Conservation (phyloP, 2,888 invertebrate species). For the Perdita meconis region DNA sequence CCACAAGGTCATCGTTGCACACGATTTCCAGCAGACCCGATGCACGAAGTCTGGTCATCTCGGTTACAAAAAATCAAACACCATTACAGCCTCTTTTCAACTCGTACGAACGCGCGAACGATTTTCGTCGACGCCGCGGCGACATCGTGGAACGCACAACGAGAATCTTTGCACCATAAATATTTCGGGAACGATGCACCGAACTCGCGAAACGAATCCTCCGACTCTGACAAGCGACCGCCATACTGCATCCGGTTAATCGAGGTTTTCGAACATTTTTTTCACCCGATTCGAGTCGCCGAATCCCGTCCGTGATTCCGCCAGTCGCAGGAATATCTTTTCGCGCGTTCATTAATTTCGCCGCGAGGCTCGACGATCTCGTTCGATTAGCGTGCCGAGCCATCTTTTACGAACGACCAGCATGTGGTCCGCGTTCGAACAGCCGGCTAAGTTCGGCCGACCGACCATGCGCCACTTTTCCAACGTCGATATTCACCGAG, state of each 20-base stretch:
- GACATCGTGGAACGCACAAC: neutral
- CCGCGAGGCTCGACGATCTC: neutral
- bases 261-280: conserved; percentile 40
- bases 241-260: conserved; percentile 80
- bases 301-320: neutral
- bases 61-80: neutral
- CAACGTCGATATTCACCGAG: conserved; percentile 52
- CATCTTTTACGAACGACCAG: conserved; percentile 19
- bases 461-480: conserved; percentile 63
- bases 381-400: neutral
- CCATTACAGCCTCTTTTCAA: conserved; percentile 13
- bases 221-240: conserved; percentile 77
- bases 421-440: conserved; percentile 55
- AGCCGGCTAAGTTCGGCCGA: conserved; percentile 55
- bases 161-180: conserved; percentile 2
- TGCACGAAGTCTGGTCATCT: conserved; percentile 8
- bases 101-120: neutral
- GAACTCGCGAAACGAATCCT: conserved; percentile 52
- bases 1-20: conserved; percentile 63
- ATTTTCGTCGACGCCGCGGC: neutral
- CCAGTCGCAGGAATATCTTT: neutral
- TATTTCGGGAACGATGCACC: conserved; percentile 25
- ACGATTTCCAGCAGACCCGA: conserved; percentile 54
- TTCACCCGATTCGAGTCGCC: conserved; percentile 10
- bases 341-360: neutral